These are phyloP conservation scores for Parotocinclus haroldoi DNA, from an alignment of 2,797 vertebrate species.

Conservation along the genomic window DNA sequence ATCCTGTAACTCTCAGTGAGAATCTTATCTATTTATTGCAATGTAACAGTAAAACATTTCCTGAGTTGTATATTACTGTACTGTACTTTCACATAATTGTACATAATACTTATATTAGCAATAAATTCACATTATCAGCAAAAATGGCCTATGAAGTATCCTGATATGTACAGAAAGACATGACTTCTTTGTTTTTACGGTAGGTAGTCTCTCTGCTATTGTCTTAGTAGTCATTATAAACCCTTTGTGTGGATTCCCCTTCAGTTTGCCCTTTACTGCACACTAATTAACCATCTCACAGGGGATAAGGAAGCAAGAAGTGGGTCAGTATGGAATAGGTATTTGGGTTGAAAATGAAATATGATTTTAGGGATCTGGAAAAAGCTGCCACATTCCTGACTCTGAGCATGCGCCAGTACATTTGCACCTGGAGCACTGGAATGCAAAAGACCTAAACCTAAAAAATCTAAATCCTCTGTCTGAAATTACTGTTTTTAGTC, in stretches of 20 bases:
- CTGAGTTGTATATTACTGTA: no score
- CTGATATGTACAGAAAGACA: no score
- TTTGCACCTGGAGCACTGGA: constrained; percentile 44
- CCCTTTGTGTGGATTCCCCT: constrained; percentile 45
- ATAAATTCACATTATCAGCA: no score
- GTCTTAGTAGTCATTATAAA: constrained; percentile 21
- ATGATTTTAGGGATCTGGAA: constrained; percentile 36
- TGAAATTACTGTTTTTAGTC: constrained; percentile 35
- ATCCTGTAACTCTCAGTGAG: no score
- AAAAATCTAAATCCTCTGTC: constrained; percentile 6
- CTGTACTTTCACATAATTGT: no score
- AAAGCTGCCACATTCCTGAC: constrained; percentile 36
- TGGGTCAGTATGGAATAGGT: constrained; percentile 50
- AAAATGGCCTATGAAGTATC: no score
- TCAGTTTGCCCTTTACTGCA: constrained; percentile 47
- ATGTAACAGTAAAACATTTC: no score
- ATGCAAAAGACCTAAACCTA: constrained; percentile 19
- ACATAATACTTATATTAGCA: no score
- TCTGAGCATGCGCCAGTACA: constrained; percentile 11
- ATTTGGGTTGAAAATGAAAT: constrained; percentile 44
- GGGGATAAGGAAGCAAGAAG: constrained; percentile 35
- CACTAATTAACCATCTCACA: constrained; percentile 46
- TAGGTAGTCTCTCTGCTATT: not conserved
- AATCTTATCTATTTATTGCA: no score
- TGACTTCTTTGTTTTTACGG: no score